Percentiles rank a stretch among this genome's conserved stretches.
Evolutionary conservation across 2,113 vertebrate species (phyloP).

Genomic region (Ploceus nigricollis): DNA sequence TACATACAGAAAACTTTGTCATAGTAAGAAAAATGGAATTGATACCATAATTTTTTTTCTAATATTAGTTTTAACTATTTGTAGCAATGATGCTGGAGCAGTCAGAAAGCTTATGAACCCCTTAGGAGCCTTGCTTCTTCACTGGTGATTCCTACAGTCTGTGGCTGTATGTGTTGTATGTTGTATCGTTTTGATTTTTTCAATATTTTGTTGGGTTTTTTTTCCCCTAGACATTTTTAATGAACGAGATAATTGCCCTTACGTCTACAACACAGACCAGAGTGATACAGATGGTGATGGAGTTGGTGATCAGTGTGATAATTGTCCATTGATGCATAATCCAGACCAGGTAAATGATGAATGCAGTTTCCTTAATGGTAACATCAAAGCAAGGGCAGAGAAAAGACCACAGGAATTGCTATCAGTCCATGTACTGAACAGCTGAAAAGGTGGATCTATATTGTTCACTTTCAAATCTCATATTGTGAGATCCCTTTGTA

Average conservation of each 20-base stretch:
- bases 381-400: background rate
- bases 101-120: background rate
- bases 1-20: background rate
- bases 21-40: background rate
- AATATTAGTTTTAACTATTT: background rate
- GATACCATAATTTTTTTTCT: background rate
- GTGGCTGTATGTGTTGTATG: background rate
- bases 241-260: slow-evolving; percentile 93
- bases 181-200: background rate
- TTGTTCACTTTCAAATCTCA: background rate
- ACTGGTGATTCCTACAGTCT: background rate
- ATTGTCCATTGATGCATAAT: slow-evolving; percentile 93
- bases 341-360: slow-evolving; percentile 85
- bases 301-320: slow-evolving; percentile 96
- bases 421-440: background rate
- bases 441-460: background rate
- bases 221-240: slow-evolving; percentile 85
- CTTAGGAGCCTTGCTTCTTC: background rate
- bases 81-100: background rate
- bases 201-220: background rate
- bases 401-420: background rate
- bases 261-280: slow-evolving; percentile 94
- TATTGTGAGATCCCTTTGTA: background rate
- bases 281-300: slow-evolving; percentile 92
- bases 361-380: background rate